Evolutionary conservation across 2,113 vertebrate genomes (phyloP).

Genomic region (Epinephelus fuscoguttatus): DNA sequence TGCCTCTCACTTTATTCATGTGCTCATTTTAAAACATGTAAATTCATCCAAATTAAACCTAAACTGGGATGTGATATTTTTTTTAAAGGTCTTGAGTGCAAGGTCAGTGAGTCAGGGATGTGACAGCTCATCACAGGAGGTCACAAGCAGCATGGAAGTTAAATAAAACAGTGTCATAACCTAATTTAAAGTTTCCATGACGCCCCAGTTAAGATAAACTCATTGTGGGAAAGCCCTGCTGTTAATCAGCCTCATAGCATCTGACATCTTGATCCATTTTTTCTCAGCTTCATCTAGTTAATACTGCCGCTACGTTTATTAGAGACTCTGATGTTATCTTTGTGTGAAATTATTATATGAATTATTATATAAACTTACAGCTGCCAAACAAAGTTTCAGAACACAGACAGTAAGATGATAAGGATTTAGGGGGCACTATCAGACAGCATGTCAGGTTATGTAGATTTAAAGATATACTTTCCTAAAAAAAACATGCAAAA

Average conservation of each 20-base stretch:
- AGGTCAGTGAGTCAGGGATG: too few relatives aligned
- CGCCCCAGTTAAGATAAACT: neutral
- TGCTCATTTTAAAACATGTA: neutral
- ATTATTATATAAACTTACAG: neutral
- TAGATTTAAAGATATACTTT: too few relatives aligned
- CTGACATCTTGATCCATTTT: slow-evolving; percentile 3
- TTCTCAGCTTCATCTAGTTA: neutral
- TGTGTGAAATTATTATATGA: neutral
- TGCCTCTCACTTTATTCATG: neutral
- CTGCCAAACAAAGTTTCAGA: neutral
- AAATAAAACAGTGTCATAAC: neutral
- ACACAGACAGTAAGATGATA: neutral
- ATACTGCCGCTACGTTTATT: neutral
- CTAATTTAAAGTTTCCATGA: slow-evolving; percentile 20
- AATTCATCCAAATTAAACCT: neutral
- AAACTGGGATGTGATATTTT: too few relatives aligned
- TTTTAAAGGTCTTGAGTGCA: neutral
- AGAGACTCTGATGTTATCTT: neutral
- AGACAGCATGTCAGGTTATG: neutral
- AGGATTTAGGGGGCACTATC: neutral
- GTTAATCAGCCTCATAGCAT: neutral
- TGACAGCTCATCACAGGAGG: neutral
- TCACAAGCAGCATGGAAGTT: neutral
- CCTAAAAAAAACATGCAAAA: too few relatives aligned
- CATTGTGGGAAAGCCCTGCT: neutral